Evolutionary conservation across 2,888 invertebrate genomes (phyloP).

Genomic region (Notocelia uddmanniana): DNA sequence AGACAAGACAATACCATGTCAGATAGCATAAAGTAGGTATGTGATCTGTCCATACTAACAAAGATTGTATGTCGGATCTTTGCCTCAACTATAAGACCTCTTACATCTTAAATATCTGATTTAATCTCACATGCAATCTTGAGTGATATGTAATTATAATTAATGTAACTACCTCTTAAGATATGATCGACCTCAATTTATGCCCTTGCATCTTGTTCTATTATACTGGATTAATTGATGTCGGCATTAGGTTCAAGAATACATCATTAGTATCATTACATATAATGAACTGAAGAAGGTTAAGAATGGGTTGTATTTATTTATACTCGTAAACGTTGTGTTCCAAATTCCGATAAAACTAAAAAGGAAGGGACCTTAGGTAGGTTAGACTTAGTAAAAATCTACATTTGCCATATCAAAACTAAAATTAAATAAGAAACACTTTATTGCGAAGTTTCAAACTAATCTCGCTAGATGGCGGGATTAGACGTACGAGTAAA

Average conservation of each 20-base stretch:
- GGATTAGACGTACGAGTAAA: too few relatives aligned
- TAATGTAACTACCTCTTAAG: conserved; percentile 41
- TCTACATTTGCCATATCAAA: too few relatives aligned
- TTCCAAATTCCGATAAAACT: too few relatives aligned
- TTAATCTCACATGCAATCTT: conserved; percentile 32
- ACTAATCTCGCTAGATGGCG: too few relatives aligned
- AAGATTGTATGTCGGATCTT: background rate
- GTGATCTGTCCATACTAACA: background rate
- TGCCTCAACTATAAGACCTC: conserved; percentile 13
- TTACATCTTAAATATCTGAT: conserved; percentile 15
- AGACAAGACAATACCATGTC: conserved; percentile 26
- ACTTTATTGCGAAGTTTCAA: too few relatives aligned
- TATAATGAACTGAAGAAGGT: conserved; percentile 6
- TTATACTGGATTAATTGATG: conserved; percentile 14
- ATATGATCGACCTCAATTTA: conserved; percentile 38
- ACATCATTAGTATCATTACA: background rate
- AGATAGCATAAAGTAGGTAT: conserved; percentile 4
- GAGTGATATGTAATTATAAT: conserved; percentile 43
- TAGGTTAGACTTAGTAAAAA: too few relatives aligned
- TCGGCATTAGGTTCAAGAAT: conserved; percentile 10
- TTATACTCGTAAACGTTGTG: too few relatives aligned
- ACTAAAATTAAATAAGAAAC: too few relatives aligned
- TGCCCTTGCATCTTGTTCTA: conserved; percentile 41
- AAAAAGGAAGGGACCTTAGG: too few relatives aligned
- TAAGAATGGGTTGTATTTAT: background rate